These are phyloP conservation scores for Cygnus buccinator DNA, from an alignment of 2,113 vertebrate genomes.

Conservation along the genomic window DNA sequence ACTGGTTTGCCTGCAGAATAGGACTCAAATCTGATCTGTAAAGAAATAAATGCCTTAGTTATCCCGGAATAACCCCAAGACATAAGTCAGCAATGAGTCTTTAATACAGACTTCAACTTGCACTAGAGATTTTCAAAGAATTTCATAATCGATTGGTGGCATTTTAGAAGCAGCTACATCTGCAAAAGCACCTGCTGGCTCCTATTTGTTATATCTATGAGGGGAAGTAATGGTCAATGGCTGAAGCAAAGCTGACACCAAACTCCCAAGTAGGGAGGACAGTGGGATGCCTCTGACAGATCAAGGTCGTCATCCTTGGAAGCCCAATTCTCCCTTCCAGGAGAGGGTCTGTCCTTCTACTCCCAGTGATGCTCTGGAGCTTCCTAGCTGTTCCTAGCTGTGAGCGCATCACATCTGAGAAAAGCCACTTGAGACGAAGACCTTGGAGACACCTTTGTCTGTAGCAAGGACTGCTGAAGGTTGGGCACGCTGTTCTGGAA, in stretches of 20 bases:
- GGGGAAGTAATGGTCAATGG: neutral
- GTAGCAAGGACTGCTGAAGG: neutral
- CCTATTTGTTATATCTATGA: neutral
- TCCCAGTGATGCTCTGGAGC: neutral
- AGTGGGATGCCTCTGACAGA: neutral
- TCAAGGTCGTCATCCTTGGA: neutral
- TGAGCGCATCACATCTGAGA: neutral
- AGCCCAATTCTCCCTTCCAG: neutral
- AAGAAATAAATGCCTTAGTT: neutral
- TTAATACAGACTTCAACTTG: neutral
- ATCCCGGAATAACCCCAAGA: neutral
- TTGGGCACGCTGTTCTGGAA: neutral
- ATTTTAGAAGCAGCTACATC: neutral
- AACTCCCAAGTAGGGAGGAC: neutral
- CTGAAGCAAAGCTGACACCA: neutral
- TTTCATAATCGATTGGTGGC: neutral
- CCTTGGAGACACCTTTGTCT: neutral
- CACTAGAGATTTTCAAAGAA: neutral
- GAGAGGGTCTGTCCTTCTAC: neutral
- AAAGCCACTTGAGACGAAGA: neutral
- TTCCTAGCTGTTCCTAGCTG: neutral
- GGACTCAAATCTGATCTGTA: neutral
- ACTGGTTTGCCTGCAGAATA: neutral
- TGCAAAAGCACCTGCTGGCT: neutral
- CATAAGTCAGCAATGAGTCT: neutral